Percentiles rank a stretch among this genome's conserved stretches.
Evolutionary conservation across 2,888 invertebrate genomes (phyloP).

Genomic region (Stenurella melanura): DNA sequence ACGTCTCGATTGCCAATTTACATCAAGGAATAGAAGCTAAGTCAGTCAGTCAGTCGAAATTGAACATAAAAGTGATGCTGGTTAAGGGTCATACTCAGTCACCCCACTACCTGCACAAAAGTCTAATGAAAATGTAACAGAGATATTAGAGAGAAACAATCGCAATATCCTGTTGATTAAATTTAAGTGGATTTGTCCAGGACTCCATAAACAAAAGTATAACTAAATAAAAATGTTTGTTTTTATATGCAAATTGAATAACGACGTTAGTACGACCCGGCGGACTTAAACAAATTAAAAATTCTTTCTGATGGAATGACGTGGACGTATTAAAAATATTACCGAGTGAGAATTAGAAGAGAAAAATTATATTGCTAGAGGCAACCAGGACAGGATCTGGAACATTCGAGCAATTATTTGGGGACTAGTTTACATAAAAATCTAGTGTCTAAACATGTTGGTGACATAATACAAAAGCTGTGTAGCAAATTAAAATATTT

Average conservation of each 20-base stretch:
- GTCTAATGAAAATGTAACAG: background rate
- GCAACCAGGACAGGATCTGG: slow-evolving; percentile 10
- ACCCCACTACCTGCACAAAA: background rate
- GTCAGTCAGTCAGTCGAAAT: too few relatives aligned
- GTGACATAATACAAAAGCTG: too few relatives aligned
- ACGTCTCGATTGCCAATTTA: too few relatives aligned
- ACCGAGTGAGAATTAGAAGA: slow-evolving; percentile 50
- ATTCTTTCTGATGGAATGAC: slow-evolving; percentile 60
- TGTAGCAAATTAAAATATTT: too few relatives aligned
- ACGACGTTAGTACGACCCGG: slow-evolving; percentile 57
- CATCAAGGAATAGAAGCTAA: too few relatives aligned
- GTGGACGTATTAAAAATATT: slow-evolving; percentile 54
- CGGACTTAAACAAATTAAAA: slow-evolving; percentile 62
- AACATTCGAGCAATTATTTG: background rate
- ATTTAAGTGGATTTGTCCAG: slow-evolving; percentile 46
- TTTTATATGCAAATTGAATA: slow-evolving; percentile 62
- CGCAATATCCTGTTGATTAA: slow-evolving; percentile 48
- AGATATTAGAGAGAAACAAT: slow-evolving; percentile 38
- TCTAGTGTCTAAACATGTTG: too few relatives aligned
- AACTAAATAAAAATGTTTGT: slow-evolving; percentile 59
- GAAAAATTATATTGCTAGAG: slow-evolving; percentile 45
- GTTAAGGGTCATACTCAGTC: background rate
- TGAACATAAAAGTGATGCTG: background rate
- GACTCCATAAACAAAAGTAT: slow-evolving; percentile 48
- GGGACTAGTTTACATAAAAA: too few relatives aligned